Evolutionary conservation across 2,113 vertebrate genomes (phyloP).

Genomic region (Toxotes chatareus): DNA sequence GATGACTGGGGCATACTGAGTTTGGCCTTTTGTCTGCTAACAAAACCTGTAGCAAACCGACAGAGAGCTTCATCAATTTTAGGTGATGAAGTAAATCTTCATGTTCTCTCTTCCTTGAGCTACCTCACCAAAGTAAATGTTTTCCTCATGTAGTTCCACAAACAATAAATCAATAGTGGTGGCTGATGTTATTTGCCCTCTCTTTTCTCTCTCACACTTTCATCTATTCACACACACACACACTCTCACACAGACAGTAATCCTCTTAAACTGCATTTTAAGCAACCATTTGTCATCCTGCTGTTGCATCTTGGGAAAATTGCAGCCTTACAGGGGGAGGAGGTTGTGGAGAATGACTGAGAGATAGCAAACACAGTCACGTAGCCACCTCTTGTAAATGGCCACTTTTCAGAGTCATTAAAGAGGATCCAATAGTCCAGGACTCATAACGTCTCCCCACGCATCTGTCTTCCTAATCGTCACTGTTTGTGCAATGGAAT

Average conservation of each 20-base stretch:
- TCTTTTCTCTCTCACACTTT: conserved; percentile 41
- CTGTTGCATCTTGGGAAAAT: conserved; percentile 67
- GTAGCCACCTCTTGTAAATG: conserved; percentile 45
- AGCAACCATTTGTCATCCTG: conserved; percentile 74
- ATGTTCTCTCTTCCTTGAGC: conserved; percentile 29
- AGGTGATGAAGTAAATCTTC: conserved; percentile 60
- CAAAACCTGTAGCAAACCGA: conserved; percentile 17
- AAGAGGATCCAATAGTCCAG: conserved; percentile 48
- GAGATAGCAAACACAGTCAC: conserved; percentile 33
- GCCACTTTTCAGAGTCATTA: conserved; percentile 60
- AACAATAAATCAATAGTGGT: conserved; percentile 72
- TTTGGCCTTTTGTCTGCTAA: background rate
- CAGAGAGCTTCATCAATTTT: conserved; percentile 37
- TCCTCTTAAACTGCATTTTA: conserved; percentile 78
- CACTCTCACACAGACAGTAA: conserved; percentile 56
- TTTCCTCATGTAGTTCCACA: conserved; percentile 63
- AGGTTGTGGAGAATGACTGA: conserved; percentile 25
- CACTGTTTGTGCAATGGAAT: conserved; percentile 35
- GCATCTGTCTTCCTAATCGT: conserved; percentile 38
- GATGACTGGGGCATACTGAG: background rate
- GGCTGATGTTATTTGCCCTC: conserved; percentile 66
- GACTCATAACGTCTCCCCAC: conserved; percentile 37
- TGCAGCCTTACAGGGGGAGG: conserved; percentile 37
- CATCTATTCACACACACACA: conserved; percentile 41
- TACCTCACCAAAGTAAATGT: conserved; percentile 53